Evolutionary conservation across 2,113 vertebrate genomes (phyloP).

Genomic region (Cyanistes caeruleus): DNA sequence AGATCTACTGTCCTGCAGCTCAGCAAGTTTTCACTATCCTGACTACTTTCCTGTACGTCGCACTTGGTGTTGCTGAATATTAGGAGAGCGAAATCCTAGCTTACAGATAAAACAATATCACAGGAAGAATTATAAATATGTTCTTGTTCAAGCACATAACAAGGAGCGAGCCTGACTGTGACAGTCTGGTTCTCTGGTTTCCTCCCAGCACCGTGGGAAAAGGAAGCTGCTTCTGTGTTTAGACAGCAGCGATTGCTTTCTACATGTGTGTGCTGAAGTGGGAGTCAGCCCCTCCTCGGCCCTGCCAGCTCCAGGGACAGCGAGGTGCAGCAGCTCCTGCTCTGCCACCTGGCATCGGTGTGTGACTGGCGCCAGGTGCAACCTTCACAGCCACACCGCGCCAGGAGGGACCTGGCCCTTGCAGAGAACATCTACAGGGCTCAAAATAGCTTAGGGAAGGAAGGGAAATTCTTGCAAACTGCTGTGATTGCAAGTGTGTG

Average conservation of each 20-base stretch:
- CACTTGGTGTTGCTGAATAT: not conserved
- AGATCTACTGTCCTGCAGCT: not conserved
- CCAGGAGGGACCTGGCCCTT: not conserved
- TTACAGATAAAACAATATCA: not conserved
- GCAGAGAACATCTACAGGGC: not conserved
- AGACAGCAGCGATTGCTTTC: not conserved
- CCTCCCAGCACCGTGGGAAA: slow-evolving; percentile 47
- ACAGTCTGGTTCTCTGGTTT: slow-evolving; percentile 16
- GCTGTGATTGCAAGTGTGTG: not conserved
- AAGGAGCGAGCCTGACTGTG: not conserved
- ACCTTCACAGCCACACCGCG: rapidly evolving
- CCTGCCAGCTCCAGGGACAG: not conserved
- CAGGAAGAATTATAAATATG: not conserved
- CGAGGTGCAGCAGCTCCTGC: not conserved
- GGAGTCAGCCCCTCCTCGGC: not conserved
- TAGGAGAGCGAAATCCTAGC: not conserved
- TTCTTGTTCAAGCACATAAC: slow-evolving; percentile 12
- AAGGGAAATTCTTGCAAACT: not conserved
- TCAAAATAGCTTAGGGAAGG: not conserved
- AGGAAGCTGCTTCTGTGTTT: slow-evolving; percentile 23
- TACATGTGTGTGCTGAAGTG: not conserved
- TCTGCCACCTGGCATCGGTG: rapidly evolving
- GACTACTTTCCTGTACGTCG: not conserved
- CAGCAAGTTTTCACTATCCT: not conserved
- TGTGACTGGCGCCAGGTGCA: rapidly evolving